These are phyloP conservation scores for Henricia sp. DNA, from an alignment of 53 echinoderm and acorn worm species.

Conservation along the genomic window DNA sequence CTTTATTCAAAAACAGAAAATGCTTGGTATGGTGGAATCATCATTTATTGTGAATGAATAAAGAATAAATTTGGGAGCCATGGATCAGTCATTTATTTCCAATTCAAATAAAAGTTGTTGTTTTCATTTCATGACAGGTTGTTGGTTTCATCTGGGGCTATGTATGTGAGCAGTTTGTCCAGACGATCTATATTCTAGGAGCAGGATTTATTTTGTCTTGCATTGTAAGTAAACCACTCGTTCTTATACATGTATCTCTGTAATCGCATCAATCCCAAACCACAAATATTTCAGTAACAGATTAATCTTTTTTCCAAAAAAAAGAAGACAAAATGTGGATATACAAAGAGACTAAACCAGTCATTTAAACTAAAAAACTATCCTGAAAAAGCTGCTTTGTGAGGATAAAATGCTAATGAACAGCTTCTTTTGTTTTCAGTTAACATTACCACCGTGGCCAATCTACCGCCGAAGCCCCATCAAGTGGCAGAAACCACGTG, in stretches of 20 bases:
- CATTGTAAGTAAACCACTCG: slow-evolving; percentile 98
- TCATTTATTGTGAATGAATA: not conserved
- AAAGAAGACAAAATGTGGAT: too few relatives aligned
- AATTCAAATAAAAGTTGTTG: not conserved
- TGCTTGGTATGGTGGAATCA: not conserved
- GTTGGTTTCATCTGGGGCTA: slow-evolving; percentile 98
- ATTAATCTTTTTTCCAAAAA: too few relatives aligned
- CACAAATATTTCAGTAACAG: too few relatives aligned
- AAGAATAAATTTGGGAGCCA: too few relatives aligned
- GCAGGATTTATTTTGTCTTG: slow-evolving; percentile 96
- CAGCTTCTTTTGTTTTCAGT: too few relatives aligned
- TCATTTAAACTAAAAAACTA: too few relatives aligned
- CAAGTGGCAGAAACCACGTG: slow-evolving; percentile 83
- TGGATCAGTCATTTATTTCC: not conserved
- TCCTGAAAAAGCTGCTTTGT: too few relatives aligned
- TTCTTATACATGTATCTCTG: too few relatives aligned
- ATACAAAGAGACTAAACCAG: too few relatives aligned
- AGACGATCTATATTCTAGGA: slow-evolving; percentile 95
- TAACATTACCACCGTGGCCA: slow-evolving; percentile 97
- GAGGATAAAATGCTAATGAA: too few relatives aligned
- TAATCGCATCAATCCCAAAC: too few relatives aligned
- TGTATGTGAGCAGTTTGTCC: slow-evolving; percentile 99
- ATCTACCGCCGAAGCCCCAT: slow-evolving; percentile 96
- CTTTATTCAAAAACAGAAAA: not conserved
- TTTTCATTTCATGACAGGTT: slow-evolving; percentile 57